Evolutionary conservation across 30 jellyfish, hydroid and myxozoan genomes (phyloP), one percentile per base, ranked within the genome.

Genomic region (Aurelia aurita): DNA sequence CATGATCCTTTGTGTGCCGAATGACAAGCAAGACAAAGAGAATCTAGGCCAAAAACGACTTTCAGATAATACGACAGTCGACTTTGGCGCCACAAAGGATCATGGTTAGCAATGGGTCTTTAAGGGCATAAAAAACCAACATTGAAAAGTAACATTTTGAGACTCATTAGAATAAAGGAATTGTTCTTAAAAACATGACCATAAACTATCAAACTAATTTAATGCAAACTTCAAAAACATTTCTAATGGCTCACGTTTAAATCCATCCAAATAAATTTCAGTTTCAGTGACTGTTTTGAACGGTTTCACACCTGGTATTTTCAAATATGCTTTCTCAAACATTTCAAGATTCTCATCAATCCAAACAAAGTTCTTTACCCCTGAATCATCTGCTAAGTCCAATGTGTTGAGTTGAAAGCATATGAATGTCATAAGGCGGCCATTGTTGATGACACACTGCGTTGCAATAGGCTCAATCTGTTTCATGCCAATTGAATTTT

Each of bases 371-470:
- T 91, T 91, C 79, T 91, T 91, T 25, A 85, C 57, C 10, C 93
- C 93, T 26, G 69, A 20, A 22, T 91, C 92, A 28, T 79, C 46
- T 44, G 59, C 60, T 44, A 91, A 83, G 58, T 91, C 86, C 3
- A 91, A 66, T 51, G 98, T 91, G 87, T 91, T 91, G 11, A 91
- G 79, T 39, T 91, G 98, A 47, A 68, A 87, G 66, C 96, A 84
- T n/a, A 91, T 63, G 44, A 91, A 86, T 20, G 86, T 53, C 47
- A 86, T 32, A 12, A 29, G n/a, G 9, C 74, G 47, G 26, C 96
- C 98, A 67, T 86, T 87, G 39, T 71, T 63, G 12, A 79, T 58
- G 60, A 91, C 64, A 76, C 94, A 91, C 55, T 91, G 98, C 53
- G 75, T 62, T 15, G 91, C 29, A 20, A 91, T 77, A 9, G 98